Conservation (phyloP, 2,113 vertebrate species). For the Connochaetes taurinus region DNA sequence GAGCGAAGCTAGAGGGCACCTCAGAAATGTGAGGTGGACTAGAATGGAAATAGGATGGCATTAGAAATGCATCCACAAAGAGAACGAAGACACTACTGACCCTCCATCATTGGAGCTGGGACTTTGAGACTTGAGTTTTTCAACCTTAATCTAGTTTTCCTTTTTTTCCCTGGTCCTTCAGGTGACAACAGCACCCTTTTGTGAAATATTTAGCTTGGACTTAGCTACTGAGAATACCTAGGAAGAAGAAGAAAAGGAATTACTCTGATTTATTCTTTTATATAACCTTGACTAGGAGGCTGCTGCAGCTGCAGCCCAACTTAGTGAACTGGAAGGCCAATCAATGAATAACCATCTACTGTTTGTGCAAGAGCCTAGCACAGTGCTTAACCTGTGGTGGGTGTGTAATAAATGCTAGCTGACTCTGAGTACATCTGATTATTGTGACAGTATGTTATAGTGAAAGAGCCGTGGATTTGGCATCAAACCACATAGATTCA, state of each 20-base stretch:
- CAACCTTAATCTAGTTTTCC: conserved; percentile 11
- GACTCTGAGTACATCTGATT: not conserved
- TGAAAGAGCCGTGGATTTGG: not conserved
- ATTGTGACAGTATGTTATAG: not conserved
- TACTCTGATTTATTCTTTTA: not conserved
- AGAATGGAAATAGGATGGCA: not conserved
- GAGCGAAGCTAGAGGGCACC: not conserved
- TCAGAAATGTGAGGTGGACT: not conserved
- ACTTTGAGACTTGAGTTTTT: not conserved
- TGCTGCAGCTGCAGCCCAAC: not conserved
- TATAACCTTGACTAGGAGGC: not conserved
- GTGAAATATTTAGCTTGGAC: conserved; percentile 13
- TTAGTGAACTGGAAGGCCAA: not conserved
- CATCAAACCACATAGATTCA: not conserved
- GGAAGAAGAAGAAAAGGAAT: not conserved
- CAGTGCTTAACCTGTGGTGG: not conserved
- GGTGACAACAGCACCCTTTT: not conserved
- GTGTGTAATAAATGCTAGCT: not conserved
- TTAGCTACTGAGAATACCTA: not conserved
- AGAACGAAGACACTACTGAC: not conserved
- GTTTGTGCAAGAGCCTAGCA: not conserved
- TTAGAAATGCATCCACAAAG: not conserved
- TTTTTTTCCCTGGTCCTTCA: not conserved
- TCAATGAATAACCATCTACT: not conserved
- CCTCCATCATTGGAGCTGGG: not conserved